A percentile compares a stretch with the other conserved stretches of the same genome.
These are phyloP conservation scores for Thamnophis elegans DNA, from an alignment of 2,797 vertebrate species.

Conservation along the genomic window DNA sequence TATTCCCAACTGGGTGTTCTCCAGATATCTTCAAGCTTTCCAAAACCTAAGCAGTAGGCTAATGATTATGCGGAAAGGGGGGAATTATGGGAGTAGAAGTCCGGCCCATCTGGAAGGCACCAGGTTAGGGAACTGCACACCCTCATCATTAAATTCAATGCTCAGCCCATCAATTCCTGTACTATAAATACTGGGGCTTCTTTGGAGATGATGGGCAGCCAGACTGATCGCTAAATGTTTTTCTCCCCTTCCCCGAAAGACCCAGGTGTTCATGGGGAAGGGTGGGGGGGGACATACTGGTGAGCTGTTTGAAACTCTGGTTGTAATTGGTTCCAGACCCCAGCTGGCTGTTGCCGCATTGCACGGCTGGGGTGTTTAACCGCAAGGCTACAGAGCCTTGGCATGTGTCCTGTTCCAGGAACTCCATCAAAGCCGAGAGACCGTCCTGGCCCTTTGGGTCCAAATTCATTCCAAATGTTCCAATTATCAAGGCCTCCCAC, in stretches of 20 bases:
- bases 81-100: background rate
- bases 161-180: background rate
- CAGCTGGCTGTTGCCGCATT: background rate
- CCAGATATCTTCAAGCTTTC: background rate
- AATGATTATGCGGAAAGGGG: background rate
- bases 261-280: background rate
- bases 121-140: background rate
- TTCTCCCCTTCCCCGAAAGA: no score
- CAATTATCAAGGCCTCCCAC: constrained; percentile 5
- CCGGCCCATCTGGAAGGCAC: background rate
- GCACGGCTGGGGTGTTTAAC: background rate
- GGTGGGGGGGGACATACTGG: background rate
- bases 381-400: constrained; percentile 16
- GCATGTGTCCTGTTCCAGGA: constrained; percentile 27
- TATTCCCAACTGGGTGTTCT: background rate
- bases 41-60: background rate
- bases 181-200: background rate
- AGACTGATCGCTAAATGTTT: background rate
- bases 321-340: background rate
- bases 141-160: background rate
- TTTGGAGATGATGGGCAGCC: background rate
- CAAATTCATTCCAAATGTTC: constrained; percentile 40
- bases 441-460: constrained; percentile 15
- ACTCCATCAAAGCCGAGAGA: constrained; percentile 27
- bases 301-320: constrained; percentile 23